Base-by-base conservation (phyloP, 2,888 invertebrate species). In the Cyaniris semiargus region DNA sequence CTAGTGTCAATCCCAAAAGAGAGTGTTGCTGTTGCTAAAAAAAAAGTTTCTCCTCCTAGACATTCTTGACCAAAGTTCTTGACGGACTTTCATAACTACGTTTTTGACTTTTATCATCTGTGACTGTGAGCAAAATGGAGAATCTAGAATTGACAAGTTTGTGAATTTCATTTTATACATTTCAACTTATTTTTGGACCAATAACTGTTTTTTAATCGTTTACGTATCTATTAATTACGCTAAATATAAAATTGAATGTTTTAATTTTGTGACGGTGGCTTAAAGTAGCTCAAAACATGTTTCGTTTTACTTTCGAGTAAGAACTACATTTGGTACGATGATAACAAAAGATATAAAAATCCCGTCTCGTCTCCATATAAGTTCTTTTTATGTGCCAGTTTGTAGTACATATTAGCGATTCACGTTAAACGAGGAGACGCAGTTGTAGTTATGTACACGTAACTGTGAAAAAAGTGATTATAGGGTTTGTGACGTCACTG, bases 341-440 rank as follows among this genome's bases (percentile, higher is more conserved):
- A 93, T 93, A 94, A 94, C 93, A 94, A 94, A 93, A 94, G 93
- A 90, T 93, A 91, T 91, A 91, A 92, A 92, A 93, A 89, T 88
- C 88, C 85, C 86, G 84, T 84, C 87, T 90, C 86, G 89, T 88
- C 87, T 88, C 84, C 85, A 83, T 88, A 84, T 84, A 86, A 87
- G 86, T 83, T 89, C 86, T 87, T 89, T 89, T 89, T 89, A 87
- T 85, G 88, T 87, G 86, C 86, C 86, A 87, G 87, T 89, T 84
- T 89, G 85, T 83, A 81, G 86, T 88, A 83, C 81, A 84, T 84
- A 89, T 87, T 89, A 90, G 84, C 85, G 83, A 89, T 86, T 86
- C 87, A 87, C 90, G 87, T 84, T 84, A 81, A 84, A 87, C 83
- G 83, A 83, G 85, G 81, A 81, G 80, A 81, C 82, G 81, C 84